Evolutionary conservation across 2,113 vertebrate species (phyloP), one percentile per base, ranked within the genome.

Genomic region (Tiliqua scincoides): DNA sequence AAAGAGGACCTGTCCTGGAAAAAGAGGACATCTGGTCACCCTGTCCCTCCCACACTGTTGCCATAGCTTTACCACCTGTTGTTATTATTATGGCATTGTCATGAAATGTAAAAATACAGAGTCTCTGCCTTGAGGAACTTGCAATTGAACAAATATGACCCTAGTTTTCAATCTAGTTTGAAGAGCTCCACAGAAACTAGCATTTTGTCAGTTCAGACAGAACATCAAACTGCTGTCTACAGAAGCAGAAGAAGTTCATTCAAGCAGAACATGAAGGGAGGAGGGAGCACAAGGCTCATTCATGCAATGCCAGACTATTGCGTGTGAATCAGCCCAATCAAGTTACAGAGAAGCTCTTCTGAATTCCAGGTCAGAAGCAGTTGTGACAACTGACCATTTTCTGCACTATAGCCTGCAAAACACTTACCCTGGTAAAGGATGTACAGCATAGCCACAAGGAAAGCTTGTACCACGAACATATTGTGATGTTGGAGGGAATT

Each of bases 371-470:
- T 48, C 21, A 11, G 27, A 57, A 68, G 23, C 9, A 9, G 5
- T 4, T 32, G 18, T 40, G 70, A 27, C 5, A 3, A 59, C 61
- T 37, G 4, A 57, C 59, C 18, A 14, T 3, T 25, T 35, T 27
- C 30, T 80, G 54, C n/a, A 81, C 2, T 73, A 10, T 6, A 20
- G 23, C 11, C 57, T 48, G 23, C 10, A 57, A 79, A 68, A 57
- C 70, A 93, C 96, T 92, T 93, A 96, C 95, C 92, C 93, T 2
- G 89, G 88, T 43, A 95, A 75, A 65, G 96, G 95, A 7, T 91
- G 92, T 35, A 95, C 96, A 0, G 95, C 78, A 3, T 92, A 96
- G 37, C 95, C 95, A 17, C 92, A 96, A 43, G 95, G 91, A 79
- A 95, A 93, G 79, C 94, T 96, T 9, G 71, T 91, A 61, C 95